Conservation (phyloP, 2,113 vertebrate genomes). For the Conger conger region DNA sequence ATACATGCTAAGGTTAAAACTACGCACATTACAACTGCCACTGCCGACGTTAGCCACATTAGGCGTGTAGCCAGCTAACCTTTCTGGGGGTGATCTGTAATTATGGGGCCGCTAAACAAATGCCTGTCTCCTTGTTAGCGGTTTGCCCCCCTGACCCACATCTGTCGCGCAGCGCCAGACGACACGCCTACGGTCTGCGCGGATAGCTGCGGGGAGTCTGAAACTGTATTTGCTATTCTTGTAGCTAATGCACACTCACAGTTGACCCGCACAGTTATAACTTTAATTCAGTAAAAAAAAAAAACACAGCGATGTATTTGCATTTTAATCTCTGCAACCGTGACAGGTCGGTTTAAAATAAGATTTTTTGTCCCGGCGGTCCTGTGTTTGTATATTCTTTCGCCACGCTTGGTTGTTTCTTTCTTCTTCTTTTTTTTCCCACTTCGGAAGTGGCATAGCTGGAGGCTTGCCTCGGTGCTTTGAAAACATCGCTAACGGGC, state of each 20-base stretch:
- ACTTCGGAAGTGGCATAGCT: not conserved
- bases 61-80: not conserved
- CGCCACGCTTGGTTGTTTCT: not conserved
- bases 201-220: not conserved
- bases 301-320: too few species aligned
- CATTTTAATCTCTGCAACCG: too few species aligned
- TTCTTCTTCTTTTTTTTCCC: too few species aligned
- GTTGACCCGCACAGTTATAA: not conserved
- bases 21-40: not conserved
- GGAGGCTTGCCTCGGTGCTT: not conserved
- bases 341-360: too few species aligned
- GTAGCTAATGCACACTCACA: not conserved
- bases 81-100: not conserved
- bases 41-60: not conserved
- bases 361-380: too few species aligned
- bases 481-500: not conserved
- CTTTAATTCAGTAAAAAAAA: too few species aligned
- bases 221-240: not conserved
- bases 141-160: constrained; percentile 52
- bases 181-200: not conserved
- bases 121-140: constrained; percentile 23
- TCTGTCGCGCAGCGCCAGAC: constrained; percentile 33
- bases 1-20: too few species aligned
- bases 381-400: not conserved
- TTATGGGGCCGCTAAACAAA: constrained; percentile 1